Percentiles rank a stretch among this genome's conserved stretches.
phyloP scores from a whole-genome alignment of 2,113 vertebrate genomes.

The Phasianus colchicus region DNA sequence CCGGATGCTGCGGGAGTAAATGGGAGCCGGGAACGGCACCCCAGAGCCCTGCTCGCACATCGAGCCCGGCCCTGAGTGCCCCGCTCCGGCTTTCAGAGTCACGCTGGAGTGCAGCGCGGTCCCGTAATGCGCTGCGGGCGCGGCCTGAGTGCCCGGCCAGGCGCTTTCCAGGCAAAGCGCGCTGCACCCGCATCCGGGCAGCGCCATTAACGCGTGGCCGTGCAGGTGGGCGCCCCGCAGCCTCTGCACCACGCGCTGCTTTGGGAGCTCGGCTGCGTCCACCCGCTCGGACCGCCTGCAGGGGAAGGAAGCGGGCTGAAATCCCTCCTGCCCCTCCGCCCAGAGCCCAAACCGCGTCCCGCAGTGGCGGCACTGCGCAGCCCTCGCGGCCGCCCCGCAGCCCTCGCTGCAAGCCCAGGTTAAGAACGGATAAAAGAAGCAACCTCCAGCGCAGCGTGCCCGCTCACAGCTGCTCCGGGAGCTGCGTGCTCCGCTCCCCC shows the following conservation, averaged over 20 bases:
- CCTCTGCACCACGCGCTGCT: too few species aligned
- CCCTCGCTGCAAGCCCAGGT: fast-evolving
- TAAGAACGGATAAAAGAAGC: neutral
- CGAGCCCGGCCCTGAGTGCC: neutral
- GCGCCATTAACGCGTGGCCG: neutral
- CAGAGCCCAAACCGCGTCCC: too few species aligned
- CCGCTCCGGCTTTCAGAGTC: neutral
- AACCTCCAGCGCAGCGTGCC: too few species aligned
- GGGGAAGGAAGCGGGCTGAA: neutral
- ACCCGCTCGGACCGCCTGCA: neutral
- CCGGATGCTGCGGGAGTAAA: neutral
- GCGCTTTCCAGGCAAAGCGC: neutral
- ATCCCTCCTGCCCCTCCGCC: neutral
- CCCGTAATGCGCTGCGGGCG: neutral
- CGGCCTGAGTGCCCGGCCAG: neutral
- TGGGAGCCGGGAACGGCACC: neutral
- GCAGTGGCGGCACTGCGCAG: neutral
- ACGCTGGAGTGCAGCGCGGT: fast-evolving
- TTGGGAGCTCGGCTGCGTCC: neutral
- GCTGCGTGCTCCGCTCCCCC: too few species aligned
- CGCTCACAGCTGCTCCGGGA: fast-evolving
- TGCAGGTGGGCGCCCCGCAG: neutral
- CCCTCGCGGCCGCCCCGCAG: fast-evolving
- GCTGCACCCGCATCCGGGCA: neutral
- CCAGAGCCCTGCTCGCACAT: neutral